Base-by-base conservation (phyloP, 2,797 vertebrate genomes). In the Chrysocyon brachyurus region DNA sequence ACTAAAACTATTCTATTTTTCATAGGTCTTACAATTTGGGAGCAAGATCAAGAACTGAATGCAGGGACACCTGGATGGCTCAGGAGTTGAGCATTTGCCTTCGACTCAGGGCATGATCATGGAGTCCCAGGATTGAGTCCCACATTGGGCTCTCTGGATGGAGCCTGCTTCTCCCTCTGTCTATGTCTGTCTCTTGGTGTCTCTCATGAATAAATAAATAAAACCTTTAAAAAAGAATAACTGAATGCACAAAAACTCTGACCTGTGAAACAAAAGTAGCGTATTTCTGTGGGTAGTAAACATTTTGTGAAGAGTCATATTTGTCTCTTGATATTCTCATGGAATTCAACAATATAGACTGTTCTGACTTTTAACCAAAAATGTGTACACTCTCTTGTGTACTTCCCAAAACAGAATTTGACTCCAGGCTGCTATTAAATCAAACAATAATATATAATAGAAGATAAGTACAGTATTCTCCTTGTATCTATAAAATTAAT, bases 341-440 rank as follows among this genome's bases (percentile, higher is more conserved):
- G 26, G 17, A 85, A 85, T 66, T 90, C 94, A 94, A 82, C 26
- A 14, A 10, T 49, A 64, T n/a, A 72, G 6, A 95, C 17, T 11
- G 1, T 77, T 92, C 49, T 79, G 57, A 70, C 26, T 36, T 84
- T 81, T 64, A 95, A 78, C 19, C 10, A 68, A 66, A 92, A 78
- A 66, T 28, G n/a, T 86, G 21, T 77, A 56, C 26, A 40, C 15
- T 91, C 1, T 84, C 5, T 79, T 90, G 6, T 73, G 64, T 84
- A 46, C 79, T 96, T 94, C 33, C 94, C 6, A 75, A 83, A 46
- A 93, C 4, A 70, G 56, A 93, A 81, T 66, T 87, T 36, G 92
- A 77, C 36, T 85, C 14, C 1, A 83, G 26, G 2, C 12, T 83
- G 26, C n/a, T 46, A 59, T 57, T 93, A 83, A 86, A 70, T 75